Evolutionary conservation across 2,888 invertebrate species (phyloP).

Genomic region (Philopedon plagiatum): DNA sequence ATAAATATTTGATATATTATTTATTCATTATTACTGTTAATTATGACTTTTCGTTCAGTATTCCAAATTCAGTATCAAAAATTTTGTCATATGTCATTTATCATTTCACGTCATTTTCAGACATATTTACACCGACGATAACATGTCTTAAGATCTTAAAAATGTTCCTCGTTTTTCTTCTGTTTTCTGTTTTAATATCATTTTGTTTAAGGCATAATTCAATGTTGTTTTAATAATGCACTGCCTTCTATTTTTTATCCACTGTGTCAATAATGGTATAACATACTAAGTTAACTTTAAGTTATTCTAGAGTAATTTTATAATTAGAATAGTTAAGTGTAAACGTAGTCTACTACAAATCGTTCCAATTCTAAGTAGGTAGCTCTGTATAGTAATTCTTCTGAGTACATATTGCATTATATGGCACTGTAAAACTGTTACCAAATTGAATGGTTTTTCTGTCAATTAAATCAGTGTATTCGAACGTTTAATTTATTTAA

Average conservation of each 20-base stretch:
- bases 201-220: background rate
- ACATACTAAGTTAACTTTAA: conserved; percentile 1
- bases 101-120: conserved; percentile 7
- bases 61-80: too few relatives aligned
- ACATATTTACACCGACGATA: conserved; percentile 4
- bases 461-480: too few relatives aligned
- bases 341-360: too few relatives aligned
- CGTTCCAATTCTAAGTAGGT: too few relatives aligned
- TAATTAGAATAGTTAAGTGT: too few relatives aligned
- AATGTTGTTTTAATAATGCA: background rate
- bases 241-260: background rate
- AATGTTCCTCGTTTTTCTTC: background rate
- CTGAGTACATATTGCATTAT: too few relatives aligned
- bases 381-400: too few relatives aligned
- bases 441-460: background rate
- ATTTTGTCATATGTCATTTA: background rate
- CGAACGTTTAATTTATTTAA: too few relatives aligned
- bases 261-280: conserved; percentile 15
- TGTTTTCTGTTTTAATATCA: background rate
- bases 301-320: background rate
- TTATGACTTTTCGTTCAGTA: too few relatives aligned
- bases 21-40: too few relatives aligned
- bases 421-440: too few relatives aligned
- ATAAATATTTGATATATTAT: too few relatives aligned
- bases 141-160: background rate